These are phyloP conservation scores for Porites rus DNA, from an alignment of 92 coral and sea anemone genomes.

Conservation along the genomic window DNA sequence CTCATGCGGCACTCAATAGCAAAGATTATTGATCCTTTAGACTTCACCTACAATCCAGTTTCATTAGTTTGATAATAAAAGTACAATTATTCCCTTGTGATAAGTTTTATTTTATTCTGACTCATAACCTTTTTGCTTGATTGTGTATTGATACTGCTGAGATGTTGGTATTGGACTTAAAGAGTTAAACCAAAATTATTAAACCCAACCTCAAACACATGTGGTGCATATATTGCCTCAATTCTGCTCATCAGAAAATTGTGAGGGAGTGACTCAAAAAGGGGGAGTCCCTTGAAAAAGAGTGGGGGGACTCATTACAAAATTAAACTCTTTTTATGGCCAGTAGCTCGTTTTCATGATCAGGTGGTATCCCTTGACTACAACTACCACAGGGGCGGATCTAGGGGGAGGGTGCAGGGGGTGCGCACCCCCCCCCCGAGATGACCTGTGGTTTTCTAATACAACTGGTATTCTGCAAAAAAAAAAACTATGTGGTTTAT, in stretches of 20 bases:
- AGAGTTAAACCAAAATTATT: not conserved
- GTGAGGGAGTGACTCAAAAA: not conserved
- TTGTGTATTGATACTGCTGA: slow-evolving; percentile 3
- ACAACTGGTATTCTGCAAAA: too few species aligned
- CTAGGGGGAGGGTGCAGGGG: too few species aligned
- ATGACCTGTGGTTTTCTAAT: too few species aligned
- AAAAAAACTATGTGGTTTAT: too few species aligned
- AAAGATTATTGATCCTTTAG: slow-evolving; percentile 38
- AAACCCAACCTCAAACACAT: not conserved
- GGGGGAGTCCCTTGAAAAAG: slow-evolving; percentile 28
- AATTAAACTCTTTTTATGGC: slow-evolving; percentile 8
- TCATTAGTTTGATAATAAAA: too few species aligned
- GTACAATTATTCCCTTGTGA: too few species aligned
- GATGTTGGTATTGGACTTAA: slow-evolving; percentile 15
- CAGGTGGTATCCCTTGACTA: slow-evolving; percentile 15
- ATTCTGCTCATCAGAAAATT: slow-evolving; percentile 1
- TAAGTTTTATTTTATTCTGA: too few species aligned
- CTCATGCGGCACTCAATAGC: slow-evolving; percentile 55
- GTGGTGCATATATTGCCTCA: slow-evolving; percentile 5
- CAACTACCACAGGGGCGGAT: too few species aligned
- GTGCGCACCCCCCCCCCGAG: too few species aligned
- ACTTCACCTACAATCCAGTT: slow-evolving; percentile 61
- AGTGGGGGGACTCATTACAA: not conserved
- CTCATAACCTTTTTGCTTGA: not conserved
- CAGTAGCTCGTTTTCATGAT: slow-evolving; percentile 26